Conservation (phyloP, 2,113 vertebrate species). For the Saguinus midas region DNA sequence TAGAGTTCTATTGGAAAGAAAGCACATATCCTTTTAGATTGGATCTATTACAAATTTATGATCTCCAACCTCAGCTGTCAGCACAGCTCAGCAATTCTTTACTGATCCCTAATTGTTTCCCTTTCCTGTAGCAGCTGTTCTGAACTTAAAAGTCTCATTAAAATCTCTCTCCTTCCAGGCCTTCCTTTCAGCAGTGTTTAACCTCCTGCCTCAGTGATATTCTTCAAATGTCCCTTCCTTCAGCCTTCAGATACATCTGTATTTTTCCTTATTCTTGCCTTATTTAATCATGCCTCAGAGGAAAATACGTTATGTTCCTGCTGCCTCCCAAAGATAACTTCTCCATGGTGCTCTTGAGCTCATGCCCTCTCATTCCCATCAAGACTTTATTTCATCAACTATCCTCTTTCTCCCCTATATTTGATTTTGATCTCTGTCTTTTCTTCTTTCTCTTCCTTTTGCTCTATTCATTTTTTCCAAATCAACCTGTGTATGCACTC, state of each 20-base stretch:
- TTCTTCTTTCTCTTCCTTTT: not conserved
- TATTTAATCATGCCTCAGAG: not conserved
- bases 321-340: not conserved
- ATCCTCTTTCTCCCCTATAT: not conserved
- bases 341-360: not conserved
- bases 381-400: not conserved
- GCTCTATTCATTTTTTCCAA: not conserved
- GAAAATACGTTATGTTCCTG: not conserved
- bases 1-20: not conserved
- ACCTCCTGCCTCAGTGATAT: not conserved
- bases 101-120: not conserved
- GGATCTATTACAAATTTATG: not conserved
- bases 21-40: not conserved
- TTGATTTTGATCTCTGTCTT: not conserved
- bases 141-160: not conserved
- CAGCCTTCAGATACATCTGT: not conserved
- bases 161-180: not conserved
- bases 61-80: not conserved
- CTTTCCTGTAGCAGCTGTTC: not conserved
- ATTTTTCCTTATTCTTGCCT: not conserved
- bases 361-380: not conserved
- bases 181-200: not conserved
- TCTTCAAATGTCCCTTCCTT: not conserved
- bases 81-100: not conserved
- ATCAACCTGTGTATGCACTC: not conserved